phyloP scores from a whole-genome alignment of 2,888 invertebrate species.

The Glyphotaelius pellucidus region DNA sequence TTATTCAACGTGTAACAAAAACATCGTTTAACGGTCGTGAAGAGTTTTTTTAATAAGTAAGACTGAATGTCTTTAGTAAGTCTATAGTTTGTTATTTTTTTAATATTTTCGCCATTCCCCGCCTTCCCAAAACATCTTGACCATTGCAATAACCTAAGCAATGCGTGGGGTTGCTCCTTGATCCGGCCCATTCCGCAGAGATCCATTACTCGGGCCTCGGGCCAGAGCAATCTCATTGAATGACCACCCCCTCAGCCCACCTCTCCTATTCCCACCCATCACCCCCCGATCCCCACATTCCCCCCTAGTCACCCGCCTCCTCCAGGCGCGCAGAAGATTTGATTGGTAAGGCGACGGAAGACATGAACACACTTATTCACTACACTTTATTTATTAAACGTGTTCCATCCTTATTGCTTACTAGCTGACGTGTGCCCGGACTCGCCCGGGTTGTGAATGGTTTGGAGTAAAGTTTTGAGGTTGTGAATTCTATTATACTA shows the following conservation, averaged over 20 bases:
- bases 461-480: no score
- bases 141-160: slow-evolving; percentile 44
- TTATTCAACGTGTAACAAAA: no score
- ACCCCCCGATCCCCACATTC: not conserved
- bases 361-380: not conserved
- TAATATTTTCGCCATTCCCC: not conserved
- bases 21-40: no score
- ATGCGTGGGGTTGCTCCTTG: slow-evolving; percentile 72
- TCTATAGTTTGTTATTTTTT: no score
- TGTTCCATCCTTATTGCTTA: not conserved
- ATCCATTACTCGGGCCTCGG: slow-evolving; percentile 78
- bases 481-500: no score
- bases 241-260: slow-evolving; percentile 73
- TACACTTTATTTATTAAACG: not conserved
- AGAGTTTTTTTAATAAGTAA: no score
- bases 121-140: not conserved
- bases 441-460: no score
- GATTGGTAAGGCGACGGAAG: slow-evolving; percentile 34
- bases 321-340: slow-evolving; percentile 30
- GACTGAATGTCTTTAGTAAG: no score
- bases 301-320: slow-evolving; percentile 64
- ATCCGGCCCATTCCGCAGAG: slow-evolving; percentile 77
- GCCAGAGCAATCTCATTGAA: slow-evolving; percentile 80
- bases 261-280: slow-evolving; percentile 63
- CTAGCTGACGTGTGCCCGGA: not conserved